Evolutionary conservation across 2,113 vertebrate species (phyloP).

Genomic region (Dromaius novaehollandiae): DNA sequence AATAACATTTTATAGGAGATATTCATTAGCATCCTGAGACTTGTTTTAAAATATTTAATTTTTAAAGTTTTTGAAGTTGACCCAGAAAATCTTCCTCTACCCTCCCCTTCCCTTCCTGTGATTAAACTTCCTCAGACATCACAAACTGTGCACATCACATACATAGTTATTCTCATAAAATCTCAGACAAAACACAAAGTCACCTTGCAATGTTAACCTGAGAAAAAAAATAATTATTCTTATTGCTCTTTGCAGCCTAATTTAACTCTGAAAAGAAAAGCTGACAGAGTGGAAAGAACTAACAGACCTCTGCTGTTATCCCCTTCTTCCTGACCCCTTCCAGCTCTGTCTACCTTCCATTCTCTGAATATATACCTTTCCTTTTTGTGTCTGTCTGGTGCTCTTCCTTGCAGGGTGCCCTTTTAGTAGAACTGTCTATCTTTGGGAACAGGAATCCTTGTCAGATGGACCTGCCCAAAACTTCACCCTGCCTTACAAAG

Average conservation of each 20-base stretch:
- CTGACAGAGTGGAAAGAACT: background rate
- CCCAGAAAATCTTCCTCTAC: background rate
- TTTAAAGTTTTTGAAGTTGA: background rate
- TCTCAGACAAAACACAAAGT: background rate
- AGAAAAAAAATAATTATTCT: background rate
- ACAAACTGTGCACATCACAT: background rate
- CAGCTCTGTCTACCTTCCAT: background rate
- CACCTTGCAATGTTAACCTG: background rate
- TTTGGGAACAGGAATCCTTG: background rate
- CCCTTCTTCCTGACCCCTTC: background rate
- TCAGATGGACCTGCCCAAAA: background rate
- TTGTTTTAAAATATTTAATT: constrained; percentile 11
- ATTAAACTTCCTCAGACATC: background rate
- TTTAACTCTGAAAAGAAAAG: background rate
- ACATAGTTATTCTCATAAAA: background rate
- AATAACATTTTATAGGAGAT: background rate
- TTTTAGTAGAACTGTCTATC: background rate
- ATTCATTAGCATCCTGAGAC: background rate
- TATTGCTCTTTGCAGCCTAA: background rate
- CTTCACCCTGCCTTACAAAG: background rate
- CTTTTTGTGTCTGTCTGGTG: background rate
- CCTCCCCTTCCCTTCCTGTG: background rate
- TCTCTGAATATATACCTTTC: background rate
- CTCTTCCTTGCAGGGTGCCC: background rate
- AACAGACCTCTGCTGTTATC: background rate